Conservation (phyloP, 53 echinoderm and acorn worm genomes). For the Patiria pectinifera region DNA sequence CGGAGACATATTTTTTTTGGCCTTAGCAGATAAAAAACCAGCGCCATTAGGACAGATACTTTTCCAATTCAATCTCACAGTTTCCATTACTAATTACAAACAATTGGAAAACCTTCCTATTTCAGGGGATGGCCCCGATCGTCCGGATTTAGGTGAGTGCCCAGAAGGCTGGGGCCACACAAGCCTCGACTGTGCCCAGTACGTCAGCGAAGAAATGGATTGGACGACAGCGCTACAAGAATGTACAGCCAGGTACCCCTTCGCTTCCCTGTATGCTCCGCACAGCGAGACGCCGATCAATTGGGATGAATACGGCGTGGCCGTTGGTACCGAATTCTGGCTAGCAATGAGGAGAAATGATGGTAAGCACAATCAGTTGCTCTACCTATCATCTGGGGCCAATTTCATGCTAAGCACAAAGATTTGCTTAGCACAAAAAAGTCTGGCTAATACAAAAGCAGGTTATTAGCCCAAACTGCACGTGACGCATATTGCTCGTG, state of each 20-base stretch:
- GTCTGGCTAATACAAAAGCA: no score
- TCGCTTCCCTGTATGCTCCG: background rate
- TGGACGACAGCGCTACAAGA: background rate
- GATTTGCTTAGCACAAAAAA: no score
- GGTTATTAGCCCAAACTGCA: no score
- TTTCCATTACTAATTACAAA: background rate
- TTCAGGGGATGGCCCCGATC: background rate
- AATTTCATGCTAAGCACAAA: no score
- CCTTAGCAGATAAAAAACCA: no score
- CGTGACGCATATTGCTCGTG: no score
- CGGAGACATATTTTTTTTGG: no score
- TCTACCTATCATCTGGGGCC: no score
- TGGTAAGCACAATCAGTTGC: background rate
- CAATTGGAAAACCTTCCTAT: background rate
- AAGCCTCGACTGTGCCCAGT: background rate
- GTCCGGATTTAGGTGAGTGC: background rate
- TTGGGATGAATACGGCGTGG: background rate
- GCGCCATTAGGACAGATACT: no score
- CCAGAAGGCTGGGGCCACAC: background rate
- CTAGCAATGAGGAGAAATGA: background rate
- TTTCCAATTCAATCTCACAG: no score
- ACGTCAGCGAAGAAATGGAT: background rate
- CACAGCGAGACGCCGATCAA: background rate
- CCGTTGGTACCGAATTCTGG: background rate
- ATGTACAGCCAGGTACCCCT: background rate